These are phyloP conservation scores for Leucophenga maculata DNA, from an alignment of 2,888 invertebrate species.

Conservation along the genomic window DNA sequence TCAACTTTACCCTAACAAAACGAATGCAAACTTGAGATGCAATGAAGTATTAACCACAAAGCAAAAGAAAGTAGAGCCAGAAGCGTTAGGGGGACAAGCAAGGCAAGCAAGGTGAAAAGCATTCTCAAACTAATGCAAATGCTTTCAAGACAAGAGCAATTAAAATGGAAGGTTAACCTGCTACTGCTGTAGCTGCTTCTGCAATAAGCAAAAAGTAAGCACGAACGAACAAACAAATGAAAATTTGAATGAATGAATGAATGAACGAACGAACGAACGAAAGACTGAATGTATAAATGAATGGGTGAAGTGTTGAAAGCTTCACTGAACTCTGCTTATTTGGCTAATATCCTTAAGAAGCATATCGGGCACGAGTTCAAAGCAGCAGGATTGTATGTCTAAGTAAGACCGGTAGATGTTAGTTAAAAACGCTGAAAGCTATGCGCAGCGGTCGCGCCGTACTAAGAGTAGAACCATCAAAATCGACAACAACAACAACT, in stretches of 20 bases:
- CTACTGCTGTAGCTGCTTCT: no score
- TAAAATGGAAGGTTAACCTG: conserved; percentile 31
- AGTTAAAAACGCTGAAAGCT: no score
- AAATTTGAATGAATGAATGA: neutral
- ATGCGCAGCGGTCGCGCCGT: neutral
- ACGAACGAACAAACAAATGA: conserved; percentile 26
- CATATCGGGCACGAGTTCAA: conserved; percentile 4
- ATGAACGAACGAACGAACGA: no score
- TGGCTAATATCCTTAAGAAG: conserved; percentile 31
- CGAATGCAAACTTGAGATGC: conserved; percentile 42
- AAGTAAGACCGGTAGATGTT: conserved; percentile 1
- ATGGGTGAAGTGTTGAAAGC: no score
- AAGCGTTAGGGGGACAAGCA: neutral
- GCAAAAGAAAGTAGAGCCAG: conserved; percentile 40
- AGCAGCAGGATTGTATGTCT: neutral
- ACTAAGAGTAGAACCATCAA: conserved; percentile 31
- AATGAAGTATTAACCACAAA: conserved; percentile 57
- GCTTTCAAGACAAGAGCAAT: conserved; percentile 41
- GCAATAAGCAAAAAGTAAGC: conserved; percentile 32
- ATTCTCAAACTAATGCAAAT: conserved; percentile 56
- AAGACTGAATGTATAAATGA: no score
- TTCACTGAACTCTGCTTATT: conserved; percentile 15
- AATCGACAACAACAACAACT: conserved; percentile 41
- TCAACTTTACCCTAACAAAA: no score
- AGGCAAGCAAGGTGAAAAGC: neutral